Conservation (phyloP, 2,888 invertebrate genomes). For the Erebia ligea region DNA sequence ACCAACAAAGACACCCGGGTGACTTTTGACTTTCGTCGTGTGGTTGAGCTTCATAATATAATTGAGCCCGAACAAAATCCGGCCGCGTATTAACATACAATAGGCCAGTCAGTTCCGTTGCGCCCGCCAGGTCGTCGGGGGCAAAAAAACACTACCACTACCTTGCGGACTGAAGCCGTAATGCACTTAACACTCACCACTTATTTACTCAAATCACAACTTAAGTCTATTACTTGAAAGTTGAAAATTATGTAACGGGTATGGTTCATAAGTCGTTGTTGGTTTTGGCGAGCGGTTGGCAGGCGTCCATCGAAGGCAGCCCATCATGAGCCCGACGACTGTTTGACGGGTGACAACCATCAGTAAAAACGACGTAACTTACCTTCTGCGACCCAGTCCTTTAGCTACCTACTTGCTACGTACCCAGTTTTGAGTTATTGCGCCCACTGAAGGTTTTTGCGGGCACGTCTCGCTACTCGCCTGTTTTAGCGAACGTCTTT, state of each 20-base stretch:
- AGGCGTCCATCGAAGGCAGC: conserved; percentile 78
- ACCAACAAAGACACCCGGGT: conserved; percentile 60
- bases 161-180: conserved; percentile 48
- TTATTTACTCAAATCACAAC: conserved; percentile 43
- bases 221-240: conserved; percentile 38
- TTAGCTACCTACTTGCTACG: conserved; percentile 44
- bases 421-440: conserved; percentile 76
- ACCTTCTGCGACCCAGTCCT: conserved; percentile 55
- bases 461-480: conserved; percentile 43
- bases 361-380: conserved; percentile 76
- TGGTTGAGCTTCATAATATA: conserved; percentile 81
- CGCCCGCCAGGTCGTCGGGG: conserved; percentile 78
- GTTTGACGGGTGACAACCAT: conserved; percentile 79
- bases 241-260: conserved; percentile 30
- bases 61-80: conserved; percentile 82
- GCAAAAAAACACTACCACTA: conserved; percentile 80
- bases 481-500: conserved; percentile 50
- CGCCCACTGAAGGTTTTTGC: conserved; percentile 48
- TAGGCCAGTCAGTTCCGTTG: conserved; percentile 79
- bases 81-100: conserved; percentile 81
- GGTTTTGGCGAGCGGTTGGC: conserved; percentile 61
- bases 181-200: conserved; percentile 44
- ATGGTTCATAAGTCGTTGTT: conserved; percentile 45
- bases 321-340: conserved; percentile 77
- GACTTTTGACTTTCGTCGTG: conserved; percentile 81